Base-by-base conservation (phyloP, 2,113 vertebrate species). In the Tamias sibiricus region DNA sequence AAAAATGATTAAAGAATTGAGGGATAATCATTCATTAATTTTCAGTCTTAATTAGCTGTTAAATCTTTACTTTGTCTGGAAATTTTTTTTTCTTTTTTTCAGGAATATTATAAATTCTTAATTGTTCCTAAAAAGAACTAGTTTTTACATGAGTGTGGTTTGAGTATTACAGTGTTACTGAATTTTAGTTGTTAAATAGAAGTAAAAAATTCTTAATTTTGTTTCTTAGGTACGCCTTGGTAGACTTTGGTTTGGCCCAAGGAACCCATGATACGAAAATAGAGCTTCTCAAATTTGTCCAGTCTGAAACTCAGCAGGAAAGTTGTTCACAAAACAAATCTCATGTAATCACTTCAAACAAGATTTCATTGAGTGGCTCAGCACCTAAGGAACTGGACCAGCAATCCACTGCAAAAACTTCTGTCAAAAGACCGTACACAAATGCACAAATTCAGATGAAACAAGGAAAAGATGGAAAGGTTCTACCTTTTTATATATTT, bases 181-280 rank as follows among this genome's bases (percentile, higher is more conserved):
- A 92, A 17, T 26, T 95, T 95, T 59, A 42, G 12, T 80, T 79
- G n/a, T 88, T 89, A 44, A 0, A 84, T 42, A 59, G 68, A 83
- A 75, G 62, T 96, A 87, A 94, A 94, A 83, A 96, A 89, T 86
- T 57, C 86, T 94, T 95, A 37, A 90, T 95, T 96, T 80, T 98
- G 69, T 97, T 94, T 98, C 98, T 90, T 95, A 99, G 99, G 98
- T 99, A 99, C 59, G 99, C 99, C 4, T 98, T 99, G 94, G 99
- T 99, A 98, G 99, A 99, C 98, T 99, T 99, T 76, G 99, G 99
- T 97, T 98, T 99, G 97, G 99, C 99, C 76, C 99, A 99, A 98
- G 99, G 99, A 96, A 99, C 99, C 26, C 98, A 98, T 28, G 99
- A 99, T 98, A 99, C 99, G 0, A 99, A 99, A 98, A 99, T 99